Conservation (phyloP, 1,140 invertebrate species). For the Drosophila lacteicornis region DNA sequence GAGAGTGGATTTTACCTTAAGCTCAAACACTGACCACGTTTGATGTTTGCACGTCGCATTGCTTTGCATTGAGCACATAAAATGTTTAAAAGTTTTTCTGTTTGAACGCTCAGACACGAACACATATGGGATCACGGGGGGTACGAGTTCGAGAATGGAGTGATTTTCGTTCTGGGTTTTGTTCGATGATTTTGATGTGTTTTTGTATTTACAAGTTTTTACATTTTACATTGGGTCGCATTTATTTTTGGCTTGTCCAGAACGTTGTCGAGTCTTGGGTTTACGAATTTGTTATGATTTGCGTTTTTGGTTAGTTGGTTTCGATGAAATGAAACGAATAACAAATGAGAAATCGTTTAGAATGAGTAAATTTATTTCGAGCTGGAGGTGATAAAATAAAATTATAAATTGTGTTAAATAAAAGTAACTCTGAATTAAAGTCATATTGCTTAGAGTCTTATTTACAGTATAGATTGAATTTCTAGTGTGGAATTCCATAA, state of each 20-base stretch:
- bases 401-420: not conserved
- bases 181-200: conserved; percentile 36
- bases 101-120: conserved; percentile 70
- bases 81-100: conserved; percentile 65
- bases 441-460: no score
- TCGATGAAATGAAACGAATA: conserved; percentile 69
- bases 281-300: conserved; percentile 56
- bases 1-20: conserved; percentile 73
- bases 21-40: conserved; percentile 83
- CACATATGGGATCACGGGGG: conserved; percentile 58
- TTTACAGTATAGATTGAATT: not conserved
- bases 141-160: conserved; percentile 26
- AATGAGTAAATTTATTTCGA: conserved; percentile 38
- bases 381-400: not conserved
- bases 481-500: not conserved
- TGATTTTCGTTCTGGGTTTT: conserved; percentile 32
- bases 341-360: conserved; percentile 59
- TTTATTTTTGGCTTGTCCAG: conserved; percentile 45
- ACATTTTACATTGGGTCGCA: conserved; percentile 7
- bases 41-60: conserved; percentile 80
- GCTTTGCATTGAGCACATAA: conserved; percentile 81
- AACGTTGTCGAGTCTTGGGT: conserved; percentile 47
- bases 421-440: no score
- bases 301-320: conserved; percentile 35
- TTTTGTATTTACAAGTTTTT: conserved; percentile 51